phyloP scores from a whole-genome alignment of 2,888 invertebrate species.

The Unio pictorum region DNA sequence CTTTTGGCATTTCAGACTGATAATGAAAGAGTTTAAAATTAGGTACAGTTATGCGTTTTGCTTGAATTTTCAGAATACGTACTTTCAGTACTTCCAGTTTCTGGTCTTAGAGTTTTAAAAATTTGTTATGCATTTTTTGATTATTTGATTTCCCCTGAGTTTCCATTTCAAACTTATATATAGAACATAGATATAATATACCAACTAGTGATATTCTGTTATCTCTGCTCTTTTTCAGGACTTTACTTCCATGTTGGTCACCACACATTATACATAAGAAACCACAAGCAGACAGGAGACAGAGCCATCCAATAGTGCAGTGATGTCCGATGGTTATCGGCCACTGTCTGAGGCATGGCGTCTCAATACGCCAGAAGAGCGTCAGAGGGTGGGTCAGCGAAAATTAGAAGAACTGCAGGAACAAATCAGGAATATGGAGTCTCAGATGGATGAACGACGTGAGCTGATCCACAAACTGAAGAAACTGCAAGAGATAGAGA shows the following conservation, averaged over 20 bases:
- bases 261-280: background rate
- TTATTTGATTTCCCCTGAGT: too few relatives aligned
- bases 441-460: constrained; percentile 40
- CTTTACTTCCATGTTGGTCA: background rate
- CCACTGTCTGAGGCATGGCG: too few relatives aligned
- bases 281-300: background rate
- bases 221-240: background rate
- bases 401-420: constrained; percentile 39
- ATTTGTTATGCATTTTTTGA: too few relatives aligned
- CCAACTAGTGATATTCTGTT: too few relatives aligned
- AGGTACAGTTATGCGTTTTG: too few relatives aligned
- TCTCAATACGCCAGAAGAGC: constrained; percentile 21
- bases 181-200: too few relatives aligned
- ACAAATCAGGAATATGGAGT: constrained; percentile 45
- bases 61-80: too few relatives aligned
- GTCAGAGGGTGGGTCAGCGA: constrained; percentile 24
- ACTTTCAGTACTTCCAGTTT: too few relatives aligned
- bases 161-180: too few relatives aligned
- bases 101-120: too few relatives aligned
- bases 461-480: constrained; percentile 40
- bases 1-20: too few relatives aligned
- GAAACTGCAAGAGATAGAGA: constrained; percentile 34
- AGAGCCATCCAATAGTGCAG: background rate
- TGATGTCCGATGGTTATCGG: background rate
- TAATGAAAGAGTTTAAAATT: too few relatives aligned